Percentiles rank a stretch among this genome's conserved stretches.
Evolutionary conservation across 2,797 vertebrate genomes (phyloP).

Genomic region (Sebastes matsubarae): DNA sequence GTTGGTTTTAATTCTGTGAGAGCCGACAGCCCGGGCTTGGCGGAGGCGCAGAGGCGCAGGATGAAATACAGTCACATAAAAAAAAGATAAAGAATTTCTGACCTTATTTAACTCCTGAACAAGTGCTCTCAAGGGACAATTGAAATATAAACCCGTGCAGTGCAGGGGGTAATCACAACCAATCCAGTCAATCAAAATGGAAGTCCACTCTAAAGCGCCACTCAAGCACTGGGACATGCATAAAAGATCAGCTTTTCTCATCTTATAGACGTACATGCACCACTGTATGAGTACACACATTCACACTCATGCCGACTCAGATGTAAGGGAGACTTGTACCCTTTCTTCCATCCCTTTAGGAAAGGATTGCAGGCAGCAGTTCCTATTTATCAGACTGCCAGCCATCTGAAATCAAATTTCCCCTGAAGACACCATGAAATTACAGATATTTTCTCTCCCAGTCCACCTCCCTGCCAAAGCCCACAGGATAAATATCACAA

Average conservation of each 20-base stretch:
- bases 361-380: conserved; percentile 79
- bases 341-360: conserved; percentile 78
- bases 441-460: conserved; percentile 84
- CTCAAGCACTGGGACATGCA: conserved; percentile 29
- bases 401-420: conserved; percentile 87
- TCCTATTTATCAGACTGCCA: conserved; percentile 88
- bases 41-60: conserved; percentile 10
- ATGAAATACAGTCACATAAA: conserved; percentile 46
- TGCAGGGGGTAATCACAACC: conserved; percentile 44
- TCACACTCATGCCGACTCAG: conserved; percentile 36
- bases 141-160: conserved; percentile 34
- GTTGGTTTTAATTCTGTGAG: conserved; percentile 71
- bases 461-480: conserved; percentile 77
- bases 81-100: conserved; percentile 32
- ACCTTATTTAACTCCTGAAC: conserved; percentile 60
- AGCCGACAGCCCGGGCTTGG: conserved; percentile 15
- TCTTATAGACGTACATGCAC: conserved; percentile 9
- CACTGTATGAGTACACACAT: background rate
- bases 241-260: conserved; percentile 28
- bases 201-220: conserved; percentile 8
- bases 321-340: conserved; percentile 67
- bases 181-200: conserved; percentile 45
- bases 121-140: conserved; percentile 40
- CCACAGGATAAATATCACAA: conserved; percentile 86
- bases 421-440: conserved; percentile 88